Evolutionary conservation across 2,888 invertebrate species (phyloP).

Genomic region (Sicus ferrugineus): DNA sequence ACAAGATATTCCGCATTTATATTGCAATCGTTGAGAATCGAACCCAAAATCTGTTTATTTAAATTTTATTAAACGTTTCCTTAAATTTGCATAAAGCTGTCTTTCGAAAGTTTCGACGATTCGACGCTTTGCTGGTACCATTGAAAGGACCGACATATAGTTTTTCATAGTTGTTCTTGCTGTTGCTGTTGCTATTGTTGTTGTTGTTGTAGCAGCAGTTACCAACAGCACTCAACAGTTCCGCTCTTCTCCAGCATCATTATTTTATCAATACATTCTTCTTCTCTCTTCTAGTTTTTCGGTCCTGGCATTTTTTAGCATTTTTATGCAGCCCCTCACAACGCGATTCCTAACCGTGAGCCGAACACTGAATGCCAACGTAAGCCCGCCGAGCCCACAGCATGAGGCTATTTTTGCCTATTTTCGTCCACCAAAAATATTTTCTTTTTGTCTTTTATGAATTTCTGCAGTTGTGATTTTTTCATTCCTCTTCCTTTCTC

Average conservation of each 20-base stretch:
- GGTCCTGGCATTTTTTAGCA: neutral
- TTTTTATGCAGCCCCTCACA: slow-evolving; percentile 11
- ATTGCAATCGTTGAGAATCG: no score
- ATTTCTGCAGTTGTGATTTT: slow-evolving; percentile 15
- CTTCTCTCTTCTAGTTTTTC: neutral
- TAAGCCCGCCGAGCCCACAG: no score
- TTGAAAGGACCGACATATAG: slow-evolving; percentile 2
- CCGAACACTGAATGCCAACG: neutral
- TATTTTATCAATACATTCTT: neutral
- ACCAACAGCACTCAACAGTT: neutral
- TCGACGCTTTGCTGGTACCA: neutral
- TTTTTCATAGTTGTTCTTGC: neutral
- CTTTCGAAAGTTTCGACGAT: no score
- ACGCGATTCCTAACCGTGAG: neutral
- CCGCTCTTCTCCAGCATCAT: neutral
- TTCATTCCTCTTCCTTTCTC: neutral
- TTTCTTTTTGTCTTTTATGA: slow-evolving; percentile 1
- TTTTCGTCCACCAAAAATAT: neutral
- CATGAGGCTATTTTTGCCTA: no score
- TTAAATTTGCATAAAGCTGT: no score
- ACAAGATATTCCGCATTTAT: no score
- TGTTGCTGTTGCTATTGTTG: neutral
- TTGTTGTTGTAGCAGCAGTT: neutral
- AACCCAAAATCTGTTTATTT: no score
- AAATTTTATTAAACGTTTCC: no score